phyloP scores from a whole-genome alignment of 1,140 invertebrate genomes.

The Proales similis region DNA sequence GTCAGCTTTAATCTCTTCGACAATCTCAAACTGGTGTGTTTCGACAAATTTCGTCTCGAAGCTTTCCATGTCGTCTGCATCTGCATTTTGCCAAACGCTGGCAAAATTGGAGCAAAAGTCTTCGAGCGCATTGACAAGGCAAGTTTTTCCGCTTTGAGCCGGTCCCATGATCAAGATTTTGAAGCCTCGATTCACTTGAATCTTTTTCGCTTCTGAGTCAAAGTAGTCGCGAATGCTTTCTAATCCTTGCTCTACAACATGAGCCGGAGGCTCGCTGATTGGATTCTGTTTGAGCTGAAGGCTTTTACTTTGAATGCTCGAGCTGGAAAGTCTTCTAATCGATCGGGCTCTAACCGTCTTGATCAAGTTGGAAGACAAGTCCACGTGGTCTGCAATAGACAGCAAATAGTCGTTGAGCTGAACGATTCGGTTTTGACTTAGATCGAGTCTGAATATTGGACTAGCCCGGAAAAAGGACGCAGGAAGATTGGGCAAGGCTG shows the following conservation, averaged over 20 bases:
- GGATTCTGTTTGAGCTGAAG: constrained; percentile 10
- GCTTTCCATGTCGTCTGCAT: not conserved
- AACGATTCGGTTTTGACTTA: constrained; percentile 1
- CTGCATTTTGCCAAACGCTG: constrained; percentile 10
- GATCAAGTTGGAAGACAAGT: constrained; percentile 16
- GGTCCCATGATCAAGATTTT: constrained; percentile 18
- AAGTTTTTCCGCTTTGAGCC: constrained; percentile 28
- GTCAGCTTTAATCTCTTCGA: not conserved
- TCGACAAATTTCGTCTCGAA: constrained; percentile 35
- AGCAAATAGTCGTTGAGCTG: constrained; percentile 21
- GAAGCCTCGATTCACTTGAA: constrained; percentile 28
- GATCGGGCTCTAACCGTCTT: constrained; percentile 5
- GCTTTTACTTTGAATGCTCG: no score
- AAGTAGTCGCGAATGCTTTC: constrained; percentile 30
- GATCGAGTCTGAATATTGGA: constrained; percentile 21
- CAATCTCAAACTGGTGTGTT: constrained; percentile 24
- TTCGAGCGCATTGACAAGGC: constrained; percentile 7
- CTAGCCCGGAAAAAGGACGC: constrained; percentile 7
- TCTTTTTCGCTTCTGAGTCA: constrained; percentile 16
- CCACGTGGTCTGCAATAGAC: constrained; percentile 12
- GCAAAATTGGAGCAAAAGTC: constrained; percentile 10
- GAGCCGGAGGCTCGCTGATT: constrained; percentile 1
- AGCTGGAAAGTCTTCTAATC: not conserved
- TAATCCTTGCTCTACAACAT: constrained; percentile 13
- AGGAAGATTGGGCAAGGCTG: constrained; percentile 9